Evolutionary conservation across 2,113 vertebrate genomes (phyloP).

Genomic region (Thomomys bottae): DNA sequence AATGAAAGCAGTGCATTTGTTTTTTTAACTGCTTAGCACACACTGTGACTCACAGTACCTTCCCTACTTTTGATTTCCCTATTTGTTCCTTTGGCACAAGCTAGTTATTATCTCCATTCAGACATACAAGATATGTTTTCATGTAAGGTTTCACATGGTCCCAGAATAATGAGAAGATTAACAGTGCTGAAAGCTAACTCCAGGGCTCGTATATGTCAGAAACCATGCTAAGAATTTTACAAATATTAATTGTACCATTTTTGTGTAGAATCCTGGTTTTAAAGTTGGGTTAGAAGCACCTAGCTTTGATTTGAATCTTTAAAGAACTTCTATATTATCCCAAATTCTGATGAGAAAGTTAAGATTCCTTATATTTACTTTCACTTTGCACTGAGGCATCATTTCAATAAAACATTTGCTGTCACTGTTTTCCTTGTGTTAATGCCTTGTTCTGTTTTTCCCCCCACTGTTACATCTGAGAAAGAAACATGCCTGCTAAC

Average conservation of each 20-base stretch:
- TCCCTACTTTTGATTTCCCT: not conserved
- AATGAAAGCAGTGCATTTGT: not conserved
- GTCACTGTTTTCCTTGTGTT: not conserved
- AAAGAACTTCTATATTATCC: too few relatives aligned
- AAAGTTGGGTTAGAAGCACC: too few relatives aligned
- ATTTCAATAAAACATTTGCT: constrained; percentile 5
- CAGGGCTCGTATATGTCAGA: not conserved
- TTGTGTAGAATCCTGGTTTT: not conserved
- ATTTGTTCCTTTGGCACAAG: not conserved
- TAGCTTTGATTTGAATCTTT: too few relatives aligned
- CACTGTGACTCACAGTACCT: not conserved
- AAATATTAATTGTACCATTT: not conserved
- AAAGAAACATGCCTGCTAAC: not conserved
- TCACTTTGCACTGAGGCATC: not conserved
- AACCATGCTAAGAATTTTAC: not conserved
- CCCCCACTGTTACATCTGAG: not conserved
- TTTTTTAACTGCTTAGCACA: not conserved
- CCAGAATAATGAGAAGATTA: not conserved
- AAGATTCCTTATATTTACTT: not conserved
- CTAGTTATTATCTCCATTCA: not conserved
- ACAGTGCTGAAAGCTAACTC: not conserved
- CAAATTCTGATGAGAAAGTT: not conserved
- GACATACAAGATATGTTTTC: not conserved
- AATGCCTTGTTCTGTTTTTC: not conserved
- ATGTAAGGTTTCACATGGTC: not conserved